These are phyloP conservation scores for Steinernema khuongi DNA, from an alignment of 1,140 invertebrate species.

Conservation along the genomic window DNA sequence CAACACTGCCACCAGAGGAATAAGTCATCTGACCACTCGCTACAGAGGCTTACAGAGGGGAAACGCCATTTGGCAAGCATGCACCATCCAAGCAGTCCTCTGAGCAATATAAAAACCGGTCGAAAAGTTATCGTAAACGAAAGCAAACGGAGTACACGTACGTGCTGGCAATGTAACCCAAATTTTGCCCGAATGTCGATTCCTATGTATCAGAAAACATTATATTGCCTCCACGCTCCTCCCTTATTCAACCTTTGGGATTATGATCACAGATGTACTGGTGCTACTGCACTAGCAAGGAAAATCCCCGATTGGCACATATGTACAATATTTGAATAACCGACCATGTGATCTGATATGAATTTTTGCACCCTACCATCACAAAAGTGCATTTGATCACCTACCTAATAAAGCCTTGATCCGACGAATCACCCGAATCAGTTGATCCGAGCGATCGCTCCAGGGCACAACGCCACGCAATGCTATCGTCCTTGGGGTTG, in stretches of 20 bases:
- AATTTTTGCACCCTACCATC: neutral
- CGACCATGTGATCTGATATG: too few relatives aligned
- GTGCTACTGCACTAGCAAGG: too few relatives aligned
- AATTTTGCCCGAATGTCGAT: neutral
- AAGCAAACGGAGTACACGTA: neutral
- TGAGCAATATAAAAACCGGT: neutral
- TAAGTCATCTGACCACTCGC: neutral
- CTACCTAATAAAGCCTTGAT: conserved; percentile 3
- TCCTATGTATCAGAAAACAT: too few relatives aligned
- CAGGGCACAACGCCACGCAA: neutral
- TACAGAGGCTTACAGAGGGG: neutral
- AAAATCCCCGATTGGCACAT: too few relatives aligned
- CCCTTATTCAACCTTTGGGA: too few relatives aligned
- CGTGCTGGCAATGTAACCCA: neutral
- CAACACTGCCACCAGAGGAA: neutral
- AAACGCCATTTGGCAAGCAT: neutral
- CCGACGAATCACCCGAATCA: neutral
- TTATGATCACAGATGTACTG: too few relatives aligned
- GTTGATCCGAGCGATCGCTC: conserved; percentile 6
- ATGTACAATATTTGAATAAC: too few relatives aligned
- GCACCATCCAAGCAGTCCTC: too few relatives aligned
- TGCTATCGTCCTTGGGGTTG: neutral
- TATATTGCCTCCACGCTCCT: too few relatives aligned
- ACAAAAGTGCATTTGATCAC: neutral
- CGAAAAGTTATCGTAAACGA: neutral